A percentile compares a stretch with the other conserved stretches of the same genome.
These are phyloP conservation scores for Drosophila putrida DNA, from an alignment of 2,888 invertebrate species.

Conservation along the genomic window DNA sequence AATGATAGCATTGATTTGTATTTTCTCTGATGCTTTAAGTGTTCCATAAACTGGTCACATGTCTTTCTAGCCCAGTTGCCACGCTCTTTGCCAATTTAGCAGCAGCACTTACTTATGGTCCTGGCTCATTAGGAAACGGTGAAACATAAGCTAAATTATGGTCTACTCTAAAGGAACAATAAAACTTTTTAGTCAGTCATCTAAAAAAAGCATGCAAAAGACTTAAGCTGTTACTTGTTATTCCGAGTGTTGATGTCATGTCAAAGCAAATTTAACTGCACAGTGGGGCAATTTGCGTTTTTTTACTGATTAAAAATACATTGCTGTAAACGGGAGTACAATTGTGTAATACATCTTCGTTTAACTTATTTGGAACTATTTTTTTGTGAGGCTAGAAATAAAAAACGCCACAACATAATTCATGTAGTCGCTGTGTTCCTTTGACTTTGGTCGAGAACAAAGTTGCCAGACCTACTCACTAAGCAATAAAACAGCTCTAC, in stretches of 20 bases:
- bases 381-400: not conserved
- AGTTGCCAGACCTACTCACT: conserved; percentile 31
- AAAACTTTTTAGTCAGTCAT: conserved; percentile 28
- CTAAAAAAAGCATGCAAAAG: conserved; percentile 28
- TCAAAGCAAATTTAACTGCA: conserved; percentile 10
- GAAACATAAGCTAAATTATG: conserved; percentile 44
- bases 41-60: conserved; percentile 29
- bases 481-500: conserved; percentile 52
- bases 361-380: not conserved
- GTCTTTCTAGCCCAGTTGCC: not conserved
- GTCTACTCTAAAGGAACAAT: conserved; percentile 32
- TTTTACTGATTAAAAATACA: conserved; percentile 13
- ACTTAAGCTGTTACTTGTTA: conserved; percentile 1
- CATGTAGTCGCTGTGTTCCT: conserved; percentile 8
- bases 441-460: conserved; percentile 13
- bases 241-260: not conserved
- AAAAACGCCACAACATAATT: conserved; percentile 2
- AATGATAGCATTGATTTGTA: conserved; percentile 38
- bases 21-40: conserved; percentile 2
- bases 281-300: conserved; percentile 29
- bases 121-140: conserved; percentile 51
- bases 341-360: conserved; percentile 23
- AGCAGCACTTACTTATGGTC: conserved; percentile 14
- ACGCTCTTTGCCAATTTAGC: conserved; percentile 26
- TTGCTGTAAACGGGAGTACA: not conserved